Percentiles rank a stretch among this genome's conserved stretches.
Evolutionary conservation across 2,888 invertebrate genomes (phyloP).

Genomic region (Acleris emargana): DNA sequence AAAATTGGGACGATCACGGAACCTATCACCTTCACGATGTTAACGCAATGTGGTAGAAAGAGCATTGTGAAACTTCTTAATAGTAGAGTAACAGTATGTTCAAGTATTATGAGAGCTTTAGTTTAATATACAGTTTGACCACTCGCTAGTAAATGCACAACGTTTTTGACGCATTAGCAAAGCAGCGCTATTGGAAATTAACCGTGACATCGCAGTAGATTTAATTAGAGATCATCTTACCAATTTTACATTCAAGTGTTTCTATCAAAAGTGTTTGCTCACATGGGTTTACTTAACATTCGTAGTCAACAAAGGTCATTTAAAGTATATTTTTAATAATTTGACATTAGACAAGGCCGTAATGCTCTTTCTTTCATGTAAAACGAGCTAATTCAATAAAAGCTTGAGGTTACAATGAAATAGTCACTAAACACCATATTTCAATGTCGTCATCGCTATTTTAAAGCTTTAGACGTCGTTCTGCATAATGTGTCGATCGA

Average conservation of each 20-base stretch:
- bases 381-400: slow-evolving; percentile 20
- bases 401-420: slow-evolving; percentile 18
- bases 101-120: slow-evolving; percentile 13
- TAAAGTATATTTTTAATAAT: neutral
- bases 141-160: slow-evolving; percentile 23
- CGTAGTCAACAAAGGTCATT: neutral
- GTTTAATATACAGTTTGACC: slow-evolving; percentile 1
- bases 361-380: slow-evolving; percentile 35
- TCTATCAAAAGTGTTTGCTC: too few relatives aligned
- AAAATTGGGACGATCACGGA: slow-evolving; percentile 10
- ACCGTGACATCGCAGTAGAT: neutral
- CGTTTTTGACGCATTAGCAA: slow-evolving; percentile 20
- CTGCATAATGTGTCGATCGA: slow-evolving; percentile 27
- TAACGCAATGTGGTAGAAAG: slow-evolving; percentile 28
- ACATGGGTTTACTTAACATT: neutral
- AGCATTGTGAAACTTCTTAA: slow-evolving; percentile 26
- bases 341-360: slow-evolving; percentile 6
- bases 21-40: slow-evolving; percentile 23
- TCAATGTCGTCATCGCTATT: slow-evolving; percentile 2
- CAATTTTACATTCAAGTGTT: too few relatives aligned
- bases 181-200: neutral
- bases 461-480: slow-evolving; percentile 18
- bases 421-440: slow-evolving; percentile 12
- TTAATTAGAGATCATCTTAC: slow-evolving; percentile 5
- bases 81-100: slow-evolving; percentile 14